A percentile compares a stretch with the other conserved stretches of the same genome.
These are phyloP conservation scores for Sinocyclocheilus grahami DNA, from an alignment of 2,113 vertebrate genomes.

Conservation along the genomic window DNA sequence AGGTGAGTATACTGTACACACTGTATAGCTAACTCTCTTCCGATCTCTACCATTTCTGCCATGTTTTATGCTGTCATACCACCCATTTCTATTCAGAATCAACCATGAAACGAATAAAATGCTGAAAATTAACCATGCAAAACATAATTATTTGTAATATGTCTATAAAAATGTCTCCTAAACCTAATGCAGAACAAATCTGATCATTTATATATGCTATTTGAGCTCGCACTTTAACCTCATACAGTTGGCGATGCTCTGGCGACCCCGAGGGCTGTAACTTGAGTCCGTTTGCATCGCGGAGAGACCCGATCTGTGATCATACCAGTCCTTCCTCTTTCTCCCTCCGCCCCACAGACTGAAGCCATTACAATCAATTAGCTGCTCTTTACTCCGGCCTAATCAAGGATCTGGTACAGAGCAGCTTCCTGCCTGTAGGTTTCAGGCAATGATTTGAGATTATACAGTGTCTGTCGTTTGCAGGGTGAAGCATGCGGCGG, in stretches of 20 bases:
- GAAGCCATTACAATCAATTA: slow-evolving; percentile 68
- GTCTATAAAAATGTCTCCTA: slow-evolving; percentile 13
- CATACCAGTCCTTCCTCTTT: slow-evolving; percentile 29
- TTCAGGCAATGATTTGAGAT: slow-evolving; percentile 56
- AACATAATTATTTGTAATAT: neutral
- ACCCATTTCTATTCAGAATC: neutral
- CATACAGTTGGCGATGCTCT: neutral
- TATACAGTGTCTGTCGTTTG: slow-evolving; percentile 43
- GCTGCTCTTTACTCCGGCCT: slow-evolving; percentile 60
- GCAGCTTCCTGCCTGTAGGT: slow-evolving; percentile 55
- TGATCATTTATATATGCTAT: neutral
- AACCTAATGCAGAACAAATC: neutral
- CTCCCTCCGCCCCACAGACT: slow-evolving; percentile 48
- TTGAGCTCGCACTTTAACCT: neutral
- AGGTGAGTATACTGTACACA: too few relatives aligned
- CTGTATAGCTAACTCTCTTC: neutral
- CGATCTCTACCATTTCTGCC: neutral
- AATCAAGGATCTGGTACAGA: slow-evolving; percentile 61
- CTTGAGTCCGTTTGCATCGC: neutral
- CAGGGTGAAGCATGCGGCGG: neutral
- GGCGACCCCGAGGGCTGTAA: slow-evolving; percentile 8
- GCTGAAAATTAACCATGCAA: neutral
- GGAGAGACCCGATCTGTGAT: neutral
- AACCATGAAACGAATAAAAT: neutral
- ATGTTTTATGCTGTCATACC: neutral